Percentiles rank a stretch among this genome's conserved stretches.
Evolutionary conservation across 2,113 vertebrate species (phyloP).

Genomic region (Artemisiospiza belli): DNA sequence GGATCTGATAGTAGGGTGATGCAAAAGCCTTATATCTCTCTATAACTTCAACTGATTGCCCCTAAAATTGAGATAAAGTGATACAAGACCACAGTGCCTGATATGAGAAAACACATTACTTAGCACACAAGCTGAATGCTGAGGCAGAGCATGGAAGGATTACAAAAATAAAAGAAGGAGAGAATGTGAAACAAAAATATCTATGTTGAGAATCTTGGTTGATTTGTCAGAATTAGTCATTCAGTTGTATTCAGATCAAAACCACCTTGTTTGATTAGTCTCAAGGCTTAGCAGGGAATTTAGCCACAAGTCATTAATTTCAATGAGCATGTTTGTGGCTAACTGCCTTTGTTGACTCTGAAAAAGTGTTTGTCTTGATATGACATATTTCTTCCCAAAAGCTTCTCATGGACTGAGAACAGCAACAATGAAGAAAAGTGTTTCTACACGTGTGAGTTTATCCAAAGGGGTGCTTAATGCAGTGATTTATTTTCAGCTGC

Average conservation of each 20-base stretch:
- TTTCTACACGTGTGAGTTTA: background rate
- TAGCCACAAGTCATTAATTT: conserved; percentile 15
- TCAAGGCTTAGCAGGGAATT: background rate
- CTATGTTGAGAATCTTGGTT: background rate
- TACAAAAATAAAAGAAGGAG: background rate
- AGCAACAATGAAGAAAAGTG: background rate
- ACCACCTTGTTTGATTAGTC: background rate
- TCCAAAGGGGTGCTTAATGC: background rate
- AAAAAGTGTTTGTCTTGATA: background rate
- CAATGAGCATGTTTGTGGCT: background rate
- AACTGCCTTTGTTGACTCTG: background rate
- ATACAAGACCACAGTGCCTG: conserved; percentile 21
- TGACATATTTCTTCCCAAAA: background rate
- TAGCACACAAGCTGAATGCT: conserved; percentile 19
- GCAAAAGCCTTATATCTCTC: conserved; percentile 43
- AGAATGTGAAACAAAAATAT: background rate
- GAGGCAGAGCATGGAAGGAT: background rate
- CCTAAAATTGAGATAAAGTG: conserved; percentile 61
- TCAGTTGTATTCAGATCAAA: background rate
- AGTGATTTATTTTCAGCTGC: background rate
- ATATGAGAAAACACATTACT: conserved; percentile 47
- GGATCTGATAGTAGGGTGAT: conserved; percentile 27
- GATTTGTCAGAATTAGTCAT: background rate
- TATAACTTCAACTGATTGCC: conserved; percentile 52
- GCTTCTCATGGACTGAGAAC: background rate